Evolutionary conservation across 2,113 vertebrate species (phyloP).

Genomic region (Prinia subflava): DNA sequence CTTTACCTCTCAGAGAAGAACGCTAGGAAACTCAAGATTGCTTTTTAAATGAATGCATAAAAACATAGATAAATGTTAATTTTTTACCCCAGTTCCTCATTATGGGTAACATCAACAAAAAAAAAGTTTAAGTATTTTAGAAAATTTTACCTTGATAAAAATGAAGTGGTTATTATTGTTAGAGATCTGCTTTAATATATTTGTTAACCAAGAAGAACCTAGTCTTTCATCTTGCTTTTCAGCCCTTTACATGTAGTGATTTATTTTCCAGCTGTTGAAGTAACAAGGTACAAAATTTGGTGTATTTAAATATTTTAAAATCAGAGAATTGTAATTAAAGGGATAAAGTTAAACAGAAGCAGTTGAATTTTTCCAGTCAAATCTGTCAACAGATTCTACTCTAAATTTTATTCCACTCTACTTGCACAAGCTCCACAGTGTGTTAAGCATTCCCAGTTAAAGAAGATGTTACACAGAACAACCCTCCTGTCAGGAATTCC

Average conservation of each 20-base stretch:
- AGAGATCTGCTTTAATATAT: not conserved
- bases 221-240: not conserved
- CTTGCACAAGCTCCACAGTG: not conserved
- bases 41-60: not conserved
- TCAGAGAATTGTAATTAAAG: not conserved
- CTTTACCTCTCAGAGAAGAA: not conserved
- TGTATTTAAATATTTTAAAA: not conserved
- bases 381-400: not conserved
- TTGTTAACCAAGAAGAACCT: not conserved
- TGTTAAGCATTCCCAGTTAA: not conserved
- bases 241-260: not conserved
- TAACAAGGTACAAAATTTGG: not conserved
- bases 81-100: not conserved
- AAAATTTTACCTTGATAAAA: not conserved
- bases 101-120: not conserved
- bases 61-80: not conserved
- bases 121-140: not conserved
- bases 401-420: not conserved
- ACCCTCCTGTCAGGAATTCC: not conserved
- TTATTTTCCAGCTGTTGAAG: not conserved
- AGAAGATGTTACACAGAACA: not conserved
- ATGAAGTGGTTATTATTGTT: not conserved
- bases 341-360: not conserved
- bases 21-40: not conserved
- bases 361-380: not conserved